Evolutionary conservation across 2,888 invertebrate genomes (phyloP), one percentile per base, ranked within the genome.

Genomic region (Mythimna lalbum): DNA sequence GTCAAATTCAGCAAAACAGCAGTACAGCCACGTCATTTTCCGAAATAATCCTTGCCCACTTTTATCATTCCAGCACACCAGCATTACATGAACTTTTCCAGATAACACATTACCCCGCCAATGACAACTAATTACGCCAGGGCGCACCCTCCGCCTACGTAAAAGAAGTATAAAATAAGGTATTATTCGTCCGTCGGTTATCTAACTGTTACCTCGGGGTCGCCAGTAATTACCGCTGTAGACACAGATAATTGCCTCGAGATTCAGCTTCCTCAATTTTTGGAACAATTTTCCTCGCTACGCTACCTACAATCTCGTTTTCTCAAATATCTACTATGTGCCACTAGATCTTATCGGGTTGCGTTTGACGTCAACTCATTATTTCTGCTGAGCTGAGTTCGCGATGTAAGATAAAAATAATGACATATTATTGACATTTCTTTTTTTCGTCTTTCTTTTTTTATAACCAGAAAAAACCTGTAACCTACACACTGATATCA

Each of bases 161-260:
- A 57, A 27, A 78, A 63, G 55, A 71, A 53, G 66, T 80, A 72
- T 76, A 76, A 69, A 76, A 73, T 76, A 72, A 56, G 66, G 65
- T 72, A 84, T 81, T 77, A 81, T 83, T 77, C 69, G 69, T 57
- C 47, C 55, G 56, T 67, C 59, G 89, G 89, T 93, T 92, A 93
- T 92, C 91, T 90, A 84, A 73, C 78, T 81, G 78, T 85, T 85
- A 85, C 85, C 86, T 80, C 72, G 81, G 83, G 83, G 87, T 86
- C 85, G 74, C 82, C 83, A 86, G 89, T 91, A 91, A 93, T 92
- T 91, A 90, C 85, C 86, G 74, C 86, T 88, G 90, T 89, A 91
- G 89, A 91, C 88, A 89, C 84, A 88, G 88, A 90, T 92, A 92
- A 93, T 93, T 89, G 90, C 89, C 90, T 84, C 71, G 88, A 89